phyloP scores from a whole-genome alignment of 2,797 vertebrate species.

The Geotrypetes seraphini region DNA sequence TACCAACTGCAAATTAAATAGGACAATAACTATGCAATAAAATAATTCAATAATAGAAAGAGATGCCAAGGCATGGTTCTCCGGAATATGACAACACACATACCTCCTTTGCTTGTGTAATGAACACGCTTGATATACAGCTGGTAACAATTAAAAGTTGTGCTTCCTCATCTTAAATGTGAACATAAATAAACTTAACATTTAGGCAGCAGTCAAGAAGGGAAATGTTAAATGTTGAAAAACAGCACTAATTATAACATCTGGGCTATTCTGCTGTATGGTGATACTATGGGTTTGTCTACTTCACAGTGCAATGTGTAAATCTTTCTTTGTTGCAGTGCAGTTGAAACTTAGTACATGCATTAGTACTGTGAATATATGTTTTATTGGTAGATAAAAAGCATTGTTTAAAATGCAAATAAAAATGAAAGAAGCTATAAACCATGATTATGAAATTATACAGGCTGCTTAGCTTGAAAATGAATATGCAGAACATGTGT shows the following conservation, averaged over 20 bases:
- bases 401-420: no score
- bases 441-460: no score
- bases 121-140: constrained; percentile 49
- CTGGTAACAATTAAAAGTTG: constrained; percentile 57
- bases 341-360: no score
- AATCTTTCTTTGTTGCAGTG: no score
- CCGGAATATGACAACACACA: constrained; percentile 39
- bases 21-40: constrained; percentile 47
- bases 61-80: constrained; percentile 32
- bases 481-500: background rate
- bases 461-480: no score
- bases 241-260: constrained; percentile 56
- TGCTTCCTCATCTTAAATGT: constrained; percentile 42
- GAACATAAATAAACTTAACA: constrained; percentile 52
- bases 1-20: constrained; percentile 52
- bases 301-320: no score
- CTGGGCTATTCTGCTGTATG: constrained; percentile 31
- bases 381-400: no score
- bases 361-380: no score
- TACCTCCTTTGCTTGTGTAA: constrained; percentile 45
- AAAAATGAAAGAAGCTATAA: no score
- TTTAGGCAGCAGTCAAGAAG: constrained; percentile 22
- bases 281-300: constrained; percentile 14
- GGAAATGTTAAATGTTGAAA: constrained; percentile 47
- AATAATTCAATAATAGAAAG: constrained; percentile 44